Evolutionary conservation across 1,140 invertebrate species (phyloP).

Genomic region (Ceratosolen fusciceps): DNA sequence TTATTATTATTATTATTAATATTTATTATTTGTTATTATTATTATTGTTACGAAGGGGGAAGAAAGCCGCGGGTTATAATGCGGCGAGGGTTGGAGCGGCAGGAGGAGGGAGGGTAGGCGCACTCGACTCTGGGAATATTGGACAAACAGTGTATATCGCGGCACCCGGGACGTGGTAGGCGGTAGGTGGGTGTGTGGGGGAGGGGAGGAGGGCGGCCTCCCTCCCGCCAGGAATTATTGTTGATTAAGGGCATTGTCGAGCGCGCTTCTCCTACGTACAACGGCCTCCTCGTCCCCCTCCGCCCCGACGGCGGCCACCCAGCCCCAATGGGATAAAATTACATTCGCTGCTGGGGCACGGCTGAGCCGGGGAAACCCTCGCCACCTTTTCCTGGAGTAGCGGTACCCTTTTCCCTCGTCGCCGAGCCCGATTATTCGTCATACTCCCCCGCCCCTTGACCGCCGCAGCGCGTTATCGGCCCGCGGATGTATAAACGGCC

Average conservation of each 20-base stretch:
- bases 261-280: constrained; percentile 46
- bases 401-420: background rate
- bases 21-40: too few relatives aligned
- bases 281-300: constrained; percentile 41
- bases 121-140: constrained; percentile 17
- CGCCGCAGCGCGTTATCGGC: too few relatives aligned
- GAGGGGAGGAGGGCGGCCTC: too few relatives aligned
- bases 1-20: too few relatives aligned
- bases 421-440: background rate
- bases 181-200: too few relatives aligned
- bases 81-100: too few relatives aligned
- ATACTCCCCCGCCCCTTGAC: background rate
- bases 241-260: constrained; percentile 67
- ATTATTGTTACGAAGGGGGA: too few relatives aligned
- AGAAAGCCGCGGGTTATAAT: too few relatives aligned
- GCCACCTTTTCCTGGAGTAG: background rate
- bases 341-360: constrained; percentile 55
- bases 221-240: constrained; percentile 59
- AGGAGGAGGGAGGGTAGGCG: background rate
- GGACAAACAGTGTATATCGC: background rate
- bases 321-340: constrained; percentile 51
- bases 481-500: too few relatives aligned
- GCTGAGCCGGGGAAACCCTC: background rate
- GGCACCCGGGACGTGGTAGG: background rate
- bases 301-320: background rate